phyloP scores from a whole-genome alignment of 2,888 invertebrate species.

The Drosophila quinaria region DNA sequence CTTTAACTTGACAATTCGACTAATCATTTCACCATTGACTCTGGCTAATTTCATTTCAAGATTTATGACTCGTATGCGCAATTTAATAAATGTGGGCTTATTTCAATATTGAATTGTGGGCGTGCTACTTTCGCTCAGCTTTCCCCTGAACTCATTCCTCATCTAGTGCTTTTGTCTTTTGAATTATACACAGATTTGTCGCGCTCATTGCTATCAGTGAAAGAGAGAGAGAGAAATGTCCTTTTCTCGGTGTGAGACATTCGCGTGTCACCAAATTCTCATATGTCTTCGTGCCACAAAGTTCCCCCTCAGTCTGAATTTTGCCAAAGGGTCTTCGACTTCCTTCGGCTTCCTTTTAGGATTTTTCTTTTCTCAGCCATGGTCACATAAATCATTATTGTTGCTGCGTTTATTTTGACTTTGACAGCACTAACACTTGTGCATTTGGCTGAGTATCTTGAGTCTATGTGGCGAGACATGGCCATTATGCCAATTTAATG shows the following conservation, averaged over 20 bases:
- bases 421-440: slow-evolving; percentile 72
- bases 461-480: slow-evolving; percentile 8
- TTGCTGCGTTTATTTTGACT: slow-evolving; percentile 76
- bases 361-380: slow-evolving; percentile 36
- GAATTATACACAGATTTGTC: slow-evolving; percentile 71
- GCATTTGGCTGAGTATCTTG: slow-evolving; percentile 10
- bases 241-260: slow-evolving; percentile 19
- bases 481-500: slow-evolving; percentile 39
- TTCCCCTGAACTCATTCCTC: neutral
- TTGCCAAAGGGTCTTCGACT: slow-evolving; percentile 30
- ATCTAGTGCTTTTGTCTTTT: neutral
- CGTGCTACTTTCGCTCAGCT: neutral
- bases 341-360: slow-evolving; percentile 27
- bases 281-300: slow-evolving; percentile 32
- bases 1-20: neutral
- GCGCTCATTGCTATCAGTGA: slow-evolving; percentile 54
- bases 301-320: neutral
- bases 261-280: slow-evolving; percentile 62
- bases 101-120: slow-evolving; percentile 39
- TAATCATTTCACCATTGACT: slow-evolving; percentile 26
- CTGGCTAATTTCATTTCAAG: slow-evolving; percentile 20
- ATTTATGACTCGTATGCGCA: slow-evolving; percentile 50
- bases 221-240: slow-evolving; percentile 4
- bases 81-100: slow-evolving; percentile 60
- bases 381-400: slow-evolving; percentile 73